A percentile compares a stretch with the other conserved stretches of the same genome.
Evolutionary conservation across 2,797 vertebrate genomes (phyloP).

Genomic region (Sebastes trivittatus): DNA sequence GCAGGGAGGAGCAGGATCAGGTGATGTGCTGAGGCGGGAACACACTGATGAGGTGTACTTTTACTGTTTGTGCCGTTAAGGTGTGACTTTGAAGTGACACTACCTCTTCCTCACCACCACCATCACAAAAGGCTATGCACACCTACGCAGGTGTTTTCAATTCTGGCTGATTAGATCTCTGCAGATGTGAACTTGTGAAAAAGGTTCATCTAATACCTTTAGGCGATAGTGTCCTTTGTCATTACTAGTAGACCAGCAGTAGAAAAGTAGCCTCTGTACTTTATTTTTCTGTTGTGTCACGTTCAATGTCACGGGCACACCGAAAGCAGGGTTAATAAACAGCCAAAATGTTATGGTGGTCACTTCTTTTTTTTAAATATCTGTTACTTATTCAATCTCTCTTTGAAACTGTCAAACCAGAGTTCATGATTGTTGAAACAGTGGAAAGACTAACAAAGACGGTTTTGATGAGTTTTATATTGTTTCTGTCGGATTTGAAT

Average conservation of each 20-base stretch:
- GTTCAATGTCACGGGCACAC: not conserved
- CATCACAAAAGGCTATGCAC: not conserved
- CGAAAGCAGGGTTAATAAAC: not conserved
- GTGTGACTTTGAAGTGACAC: not conserved
- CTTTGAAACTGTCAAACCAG: not conserved
- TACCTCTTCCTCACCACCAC: not conserved
- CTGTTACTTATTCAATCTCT: not conserved
- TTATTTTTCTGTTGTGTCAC: not conserved
- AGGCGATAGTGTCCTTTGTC: no score
- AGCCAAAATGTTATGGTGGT: not conserved
- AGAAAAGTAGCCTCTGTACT: not conserved
- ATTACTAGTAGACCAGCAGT: not conserved
- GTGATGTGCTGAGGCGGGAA: not conserved
- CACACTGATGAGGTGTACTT: not conserved
- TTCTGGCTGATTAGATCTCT: not conserved
- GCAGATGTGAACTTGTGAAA: not conserved
- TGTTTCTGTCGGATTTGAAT: no score
- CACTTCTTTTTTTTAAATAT: not conserved
- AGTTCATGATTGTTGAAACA: not conserved
- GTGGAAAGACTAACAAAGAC: not conserved
- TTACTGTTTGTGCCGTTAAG: not conserved
- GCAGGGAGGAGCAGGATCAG: slow-evolving; percentile 12
- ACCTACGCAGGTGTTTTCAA: not conserved
- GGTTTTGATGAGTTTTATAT: not conserved
- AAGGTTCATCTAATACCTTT: not conserved